A percentile compares a stretch with the other conserved stretches of the same genome.
These are phyloP conservation scores for Eilema sororculum DNA, from an alignment of 2,888 invertebrate species.

Conservation along the genomic window DNA sequence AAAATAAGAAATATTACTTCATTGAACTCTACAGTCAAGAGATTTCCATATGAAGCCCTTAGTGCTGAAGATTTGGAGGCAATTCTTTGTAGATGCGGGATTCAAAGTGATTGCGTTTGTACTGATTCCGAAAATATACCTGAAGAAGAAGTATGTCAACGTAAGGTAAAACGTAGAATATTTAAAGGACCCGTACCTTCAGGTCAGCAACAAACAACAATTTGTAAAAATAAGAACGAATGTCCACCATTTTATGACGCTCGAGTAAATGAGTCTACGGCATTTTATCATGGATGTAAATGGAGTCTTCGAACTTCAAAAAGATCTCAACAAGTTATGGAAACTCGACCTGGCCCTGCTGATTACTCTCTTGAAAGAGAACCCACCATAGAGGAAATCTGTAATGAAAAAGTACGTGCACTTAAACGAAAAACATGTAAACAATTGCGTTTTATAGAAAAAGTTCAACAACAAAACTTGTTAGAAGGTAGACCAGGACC, in stretches of 20 bases:
- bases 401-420: constrained; percentile 68
- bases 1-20: constrained; percentile 70
- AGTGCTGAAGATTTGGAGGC: constrained; percentile 68
- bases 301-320: constrained; percentile 73
- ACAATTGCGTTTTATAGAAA: constrained; percentile 74
- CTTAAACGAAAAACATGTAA: constrained; percentile 67
- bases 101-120: constrained; percentile 68
- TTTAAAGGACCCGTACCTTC: constrained; percentile 65
- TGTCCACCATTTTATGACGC: constrained; percentile 71
- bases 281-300: constrained; percentile 78
- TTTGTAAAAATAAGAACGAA: constrained; percentile 38
- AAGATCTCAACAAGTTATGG: constrained; percentile 44
- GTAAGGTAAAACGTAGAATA: constrained; percentile 59
- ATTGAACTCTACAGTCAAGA: constrained; percentile 67
- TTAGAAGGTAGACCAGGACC: constrained; percentile 71
- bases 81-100: constrained; percentile 71
- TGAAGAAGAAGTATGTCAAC: constrained; percentile 62
- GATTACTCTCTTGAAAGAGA: constrained; percentile 61
- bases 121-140: constrained; percentile 47
- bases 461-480: constrained; percentile 66
- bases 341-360: constrained; percentile 70
- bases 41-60: constrained; percentile 73
- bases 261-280: constrained; percentile 62
- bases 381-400: constrained; percentile 56
- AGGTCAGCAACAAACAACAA: constrained; percentile 38